phyloP scores from a whole-genome alignment of 2,888 invertebrate genomes.

The Alentia gelatinosa region DNA sequence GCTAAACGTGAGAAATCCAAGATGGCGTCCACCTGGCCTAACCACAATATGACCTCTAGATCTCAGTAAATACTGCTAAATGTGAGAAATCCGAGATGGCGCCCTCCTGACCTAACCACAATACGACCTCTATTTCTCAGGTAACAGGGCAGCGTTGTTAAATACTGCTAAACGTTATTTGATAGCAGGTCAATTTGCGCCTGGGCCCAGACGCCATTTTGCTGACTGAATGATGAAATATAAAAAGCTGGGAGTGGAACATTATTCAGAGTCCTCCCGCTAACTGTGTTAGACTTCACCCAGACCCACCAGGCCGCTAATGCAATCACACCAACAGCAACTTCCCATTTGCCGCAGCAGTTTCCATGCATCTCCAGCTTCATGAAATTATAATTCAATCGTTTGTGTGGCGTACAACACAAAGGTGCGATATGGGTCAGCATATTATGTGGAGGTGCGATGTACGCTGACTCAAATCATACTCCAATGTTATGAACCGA shows the following conservation, averaged over 20 bases:
- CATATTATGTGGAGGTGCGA: background rate
- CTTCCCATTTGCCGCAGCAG: background rate
- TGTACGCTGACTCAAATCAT: background rate
- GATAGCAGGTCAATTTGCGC: background rate
- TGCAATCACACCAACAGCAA: slow-evolving; percentile 25
- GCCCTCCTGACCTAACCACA: no score
- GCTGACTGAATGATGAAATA: background rate
- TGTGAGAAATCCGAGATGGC: no score
- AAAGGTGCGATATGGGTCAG: background rate
- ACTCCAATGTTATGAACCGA: no score
- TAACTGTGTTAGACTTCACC: background rate
- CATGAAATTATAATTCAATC: slow-evolving; percentile 9
- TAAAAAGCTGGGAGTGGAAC: background rate
- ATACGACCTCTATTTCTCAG: no score
- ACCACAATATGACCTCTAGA: no score
- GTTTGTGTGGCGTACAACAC: background rate
- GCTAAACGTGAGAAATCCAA: no score
- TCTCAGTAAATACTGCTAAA: no score
- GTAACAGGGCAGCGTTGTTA: background rate
- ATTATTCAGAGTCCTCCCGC: background rate
- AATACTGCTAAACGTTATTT: background rate
- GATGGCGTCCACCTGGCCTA: no score
- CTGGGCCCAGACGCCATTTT: background rate
- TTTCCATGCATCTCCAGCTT: background rate
- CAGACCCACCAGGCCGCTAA: background rate